Percentiles rank a stretch among this genome's conserved stretches.
phyloP scores from a whole-genome alignment of 2,113 vertebrate genomes.

The Channa maculata region DNA sequence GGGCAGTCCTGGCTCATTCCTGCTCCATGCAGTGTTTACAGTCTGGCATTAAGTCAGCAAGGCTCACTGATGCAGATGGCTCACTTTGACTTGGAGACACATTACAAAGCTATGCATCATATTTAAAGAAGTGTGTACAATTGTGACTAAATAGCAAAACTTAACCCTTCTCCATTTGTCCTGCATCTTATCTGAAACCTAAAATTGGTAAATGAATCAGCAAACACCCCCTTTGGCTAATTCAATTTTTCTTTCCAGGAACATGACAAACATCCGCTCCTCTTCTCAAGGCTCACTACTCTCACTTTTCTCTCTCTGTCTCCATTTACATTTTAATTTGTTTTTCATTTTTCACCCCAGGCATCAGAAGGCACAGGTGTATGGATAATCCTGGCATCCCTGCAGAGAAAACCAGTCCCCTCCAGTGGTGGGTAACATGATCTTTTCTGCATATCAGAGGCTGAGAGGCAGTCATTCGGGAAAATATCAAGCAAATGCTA shows the following conservation, averaged over 20 bases:
- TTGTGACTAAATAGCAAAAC: slow-evolving; percentile 6
- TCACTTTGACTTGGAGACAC: slow-evolving; percentile 33
- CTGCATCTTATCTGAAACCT: slow-evolving; percentile 24
- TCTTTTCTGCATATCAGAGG: slow-evolving; percentile 35
- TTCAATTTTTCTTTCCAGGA: slow-evolving; percentile 56
- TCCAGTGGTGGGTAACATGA: slow-evolving; percentile 24
- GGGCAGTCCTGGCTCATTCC: neutral
- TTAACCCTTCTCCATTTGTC: neutral
- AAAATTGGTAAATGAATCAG: slow-evolving; percentile 49
- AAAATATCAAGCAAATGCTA: slow-evolving; percentile 32
- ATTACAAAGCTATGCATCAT: slow-evolving; percentile 31
- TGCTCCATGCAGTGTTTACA: slow-evolving; percentile 10
- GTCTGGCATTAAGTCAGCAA: slow-evolving; percentile 32
- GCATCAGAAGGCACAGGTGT: slow-evolving; percentile 58
- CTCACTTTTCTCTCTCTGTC: slow-evolving; percentile 3
- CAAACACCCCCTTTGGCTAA: slow-evolving; percentile 52
- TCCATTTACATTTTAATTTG: neutral
- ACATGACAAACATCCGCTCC: slow-evolving; percentile 45
- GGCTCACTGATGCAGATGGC: slow-evolving; percentile 53
- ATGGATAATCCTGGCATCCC: slow-evolving; percentile 54
- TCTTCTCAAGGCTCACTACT: slow-evolving; percentile 49
- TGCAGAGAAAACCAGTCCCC: slow-evolving; percentile 31
- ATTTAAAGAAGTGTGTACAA: slow-evolving; percentile 11
- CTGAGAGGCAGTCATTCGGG: slow-evolving; percentile 27
- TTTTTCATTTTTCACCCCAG: slow-evolving; percentile 11